Base-by-base conservation (phyloP, 2,888 invertebrate genomes). In the Pyrgus malvae region DNA sequence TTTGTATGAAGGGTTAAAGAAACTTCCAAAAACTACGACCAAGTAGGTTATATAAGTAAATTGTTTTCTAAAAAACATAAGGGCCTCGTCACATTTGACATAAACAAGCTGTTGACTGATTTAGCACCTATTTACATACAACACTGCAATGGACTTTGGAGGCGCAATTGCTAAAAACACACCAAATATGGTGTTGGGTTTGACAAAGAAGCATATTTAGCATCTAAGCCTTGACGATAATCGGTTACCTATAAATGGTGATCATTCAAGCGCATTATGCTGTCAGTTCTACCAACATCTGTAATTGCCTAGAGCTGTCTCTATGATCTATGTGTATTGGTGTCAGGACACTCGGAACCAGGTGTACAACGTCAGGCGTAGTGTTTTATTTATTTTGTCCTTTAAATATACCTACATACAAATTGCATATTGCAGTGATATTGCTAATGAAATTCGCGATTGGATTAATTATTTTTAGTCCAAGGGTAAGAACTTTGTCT, bases 161-260 rank as follows among this genome's bases (percentile, higher is more conserved):
- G 7, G 5, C 1, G 16, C 33, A 7, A 14, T 12, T 7, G 12
- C 2, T 14, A 37, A 37, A 37, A 37, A 37, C n/a, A 17, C 7
- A 17, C 35, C 17, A n/a, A 37, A 37, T 37, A 37, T n/a, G 35
- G 35, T 1, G 3, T 12, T 9, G 16, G 35, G 35, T 37, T 37
- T 11, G 17, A 33, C 21, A 31, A 33, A 33, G 45, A 11, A 45
- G 12, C 31, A 8, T 21, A 19, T 44, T 29, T 41, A 42, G 25
- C 38, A 11, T 16, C 31, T 33, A 27, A 33, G 33, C 33, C 25
- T 23, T 27, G 50, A 51, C 35, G 41, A 12, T 44, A 51, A 51
- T 51, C 45, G 19, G 19, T 44, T 50, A 21, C 17, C 50, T 42
- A 17, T 51, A 35, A 25, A 42, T 35, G 42, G 42, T 25, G 25